Evolutionary conservation across 2,113 vertebrate species (phyloP), one percentile per base, ranked within the genome.

Genomic region (Acrocephalus arundinaceus): DNA sequence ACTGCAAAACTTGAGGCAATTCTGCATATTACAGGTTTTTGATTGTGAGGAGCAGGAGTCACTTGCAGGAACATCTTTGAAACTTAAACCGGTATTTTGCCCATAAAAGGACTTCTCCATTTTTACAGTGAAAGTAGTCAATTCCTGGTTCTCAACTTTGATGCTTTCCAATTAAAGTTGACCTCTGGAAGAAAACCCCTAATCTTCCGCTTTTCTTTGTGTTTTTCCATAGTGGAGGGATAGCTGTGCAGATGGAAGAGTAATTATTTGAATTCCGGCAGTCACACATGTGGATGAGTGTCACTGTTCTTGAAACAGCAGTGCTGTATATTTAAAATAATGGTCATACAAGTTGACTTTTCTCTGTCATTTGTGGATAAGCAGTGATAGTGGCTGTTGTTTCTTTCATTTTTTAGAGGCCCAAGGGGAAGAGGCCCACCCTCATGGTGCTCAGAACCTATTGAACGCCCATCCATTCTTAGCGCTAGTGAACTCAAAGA

Each of bases 401-500:
- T 70, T 68, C 39, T 83, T 21, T 82, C 33, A 45, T 11, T 45
- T 49, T 59, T 49, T 27, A 99, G 99, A 97, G 98, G 96, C 75
- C 97, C 98, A 48, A 97, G 99, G 72, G 95, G 98, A 91, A 97
- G 97, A 80, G 98, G 99, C 52, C 97, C 98, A 35, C 98, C 99
- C 62, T 94, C 98, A 0, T 98, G 99, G 99, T 97, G 97, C 55
- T 98, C 98, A 89, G 99, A 99, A 65, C 98, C 97, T 25, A 79
- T 98, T 15, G 99, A 99, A 71, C 98, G 99, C 59, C 99, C 99
- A 8, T 99, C 99, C 43, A 99, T 99, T 80, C 98, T 99, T 61
- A 99, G 99, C 90, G 99, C 99, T 35, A 99, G 98, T 30, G 99
- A 99, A 79, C 98, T 99, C 27, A 99, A 99, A 93, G 99, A 99